phyloP scores from a whole-genome alignment of 1,140 invertebrate genomes.

The Paracyclopina nana region DNA sequence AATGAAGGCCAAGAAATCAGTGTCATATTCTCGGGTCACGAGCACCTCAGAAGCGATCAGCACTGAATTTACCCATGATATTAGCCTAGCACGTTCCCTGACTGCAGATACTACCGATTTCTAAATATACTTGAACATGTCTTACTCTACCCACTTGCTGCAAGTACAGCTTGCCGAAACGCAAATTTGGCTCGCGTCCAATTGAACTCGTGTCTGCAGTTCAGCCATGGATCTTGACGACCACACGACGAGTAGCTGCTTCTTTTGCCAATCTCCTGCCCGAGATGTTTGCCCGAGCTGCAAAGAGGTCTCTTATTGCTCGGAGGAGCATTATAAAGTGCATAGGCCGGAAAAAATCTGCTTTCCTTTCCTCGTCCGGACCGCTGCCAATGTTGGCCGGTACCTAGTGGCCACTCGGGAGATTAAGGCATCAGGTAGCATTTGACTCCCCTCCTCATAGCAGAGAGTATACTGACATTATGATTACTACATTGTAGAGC shows the following conservation, averaged over 20 bases:
- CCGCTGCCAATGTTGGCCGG: neutral
- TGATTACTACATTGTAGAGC: neutral
- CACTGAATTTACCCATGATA: too few species aligned
- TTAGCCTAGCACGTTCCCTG: too few species aligned
- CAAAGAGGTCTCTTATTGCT: neutral
- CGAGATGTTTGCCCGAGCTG: neutral
- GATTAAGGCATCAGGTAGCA: constrained; percentile 4
- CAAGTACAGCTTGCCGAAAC: too few species aligned
- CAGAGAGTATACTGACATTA: neutral
- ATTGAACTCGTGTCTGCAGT: too few species aligned
- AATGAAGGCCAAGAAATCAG: too few species aligned
- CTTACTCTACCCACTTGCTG: too few species aligned
- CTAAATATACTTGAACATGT: too few species aligned
- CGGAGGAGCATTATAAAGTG: neutral
- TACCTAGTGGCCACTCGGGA: constrained; percentile 5
- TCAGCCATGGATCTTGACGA: neutral
- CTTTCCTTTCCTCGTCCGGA: constrained; percentile 1
- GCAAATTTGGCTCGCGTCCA: too few species aligned
- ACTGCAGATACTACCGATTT: too few species aligned
- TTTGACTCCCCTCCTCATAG: neutral
- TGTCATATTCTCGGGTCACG: too few species aligned
- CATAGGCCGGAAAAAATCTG: neutral
- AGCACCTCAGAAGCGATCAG: too few species aligned
- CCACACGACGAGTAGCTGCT: neutral
- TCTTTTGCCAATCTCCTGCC: neutral